These are phyloP conservation scores for Manduca sexta DNA, from an alignment of 1,140 invertebrate species.

Conservation along the genomic window DNA sequence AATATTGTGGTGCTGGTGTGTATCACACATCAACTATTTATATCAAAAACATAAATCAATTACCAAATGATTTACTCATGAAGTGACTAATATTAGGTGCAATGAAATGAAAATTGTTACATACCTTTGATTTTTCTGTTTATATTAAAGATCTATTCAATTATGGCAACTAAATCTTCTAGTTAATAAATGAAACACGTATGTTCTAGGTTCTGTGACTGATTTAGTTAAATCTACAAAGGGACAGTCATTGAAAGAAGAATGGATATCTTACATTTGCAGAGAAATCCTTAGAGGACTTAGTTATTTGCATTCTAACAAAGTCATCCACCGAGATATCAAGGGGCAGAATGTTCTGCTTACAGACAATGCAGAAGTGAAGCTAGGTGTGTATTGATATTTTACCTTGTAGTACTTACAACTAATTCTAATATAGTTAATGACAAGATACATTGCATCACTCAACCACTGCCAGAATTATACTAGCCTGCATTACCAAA, in stretches of 20 bases:
- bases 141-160: too few species aligned
- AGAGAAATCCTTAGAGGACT: slow-evolving; percentile 97
- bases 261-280: slow-evolving; percentile 99
- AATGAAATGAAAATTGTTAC: too few species aligned
- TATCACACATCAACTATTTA: too few species aligned
- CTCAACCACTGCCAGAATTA: neutral
- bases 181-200: too few species aligned
- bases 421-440: neutral
- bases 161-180: too few species aligned
- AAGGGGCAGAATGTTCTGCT: slow-evolving; percentile 99
- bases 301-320: slow-evolving; percentile 98
- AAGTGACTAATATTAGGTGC: too few species aligned
- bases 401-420: neutral
- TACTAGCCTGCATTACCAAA: neutral
- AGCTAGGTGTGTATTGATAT: slow-evolving; percentile 81
- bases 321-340: slow-evolving; percentile 99
- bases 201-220: slow-evolving; percentile 88
- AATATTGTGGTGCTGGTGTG: slow-evolving; percentile 97
- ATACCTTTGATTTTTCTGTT: too few species aligned
- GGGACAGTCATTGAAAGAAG: slow-evolving; percentile 97
- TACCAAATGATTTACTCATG: too few species aligned
- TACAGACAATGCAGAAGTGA: slow-evolving; percentile 99
- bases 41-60: too few species aligned
- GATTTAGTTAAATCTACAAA: slow-evolving; percentile 99
- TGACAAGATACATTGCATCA: neutral